Evolutionary conservation across 2,797 vertebrate genomes (phyloP).

Genomic region (Lagocephalus sceleratus): DNA sequence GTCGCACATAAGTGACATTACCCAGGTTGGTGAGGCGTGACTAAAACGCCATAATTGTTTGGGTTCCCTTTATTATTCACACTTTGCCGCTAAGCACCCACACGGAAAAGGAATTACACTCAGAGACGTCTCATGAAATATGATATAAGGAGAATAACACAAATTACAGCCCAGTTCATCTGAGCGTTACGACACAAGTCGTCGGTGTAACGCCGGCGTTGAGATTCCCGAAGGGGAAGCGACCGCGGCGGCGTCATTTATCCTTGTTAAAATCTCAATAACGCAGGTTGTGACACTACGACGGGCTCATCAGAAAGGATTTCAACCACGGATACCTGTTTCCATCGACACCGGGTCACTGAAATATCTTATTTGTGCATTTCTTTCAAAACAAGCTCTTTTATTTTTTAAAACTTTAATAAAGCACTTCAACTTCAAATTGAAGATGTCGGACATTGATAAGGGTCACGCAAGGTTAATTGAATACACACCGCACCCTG

Average conservation of each 20-base stretch:
- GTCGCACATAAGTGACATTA: conserved; percentile 64
- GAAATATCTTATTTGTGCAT: conserved; percentile 17
- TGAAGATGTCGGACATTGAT: conserved; percentile 26
- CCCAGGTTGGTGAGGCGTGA: conserved; percentile 42
- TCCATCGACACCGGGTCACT: no score
- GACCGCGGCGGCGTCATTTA: conserved; percentile 53
- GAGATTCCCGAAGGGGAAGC: conserved; percentile 19
- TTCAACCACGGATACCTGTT: not conserved
- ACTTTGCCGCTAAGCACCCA: conserved; percentile 49
- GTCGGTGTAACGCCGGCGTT: conserved; percentile 36
- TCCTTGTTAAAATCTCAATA: conserved; percentile 70
- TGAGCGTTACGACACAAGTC: conserved; percentile 48
- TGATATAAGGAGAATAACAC: conserved; percentile 53
- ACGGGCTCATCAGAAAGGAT: conserved; percentile 40
- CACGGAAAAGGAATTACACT: conserved; percentile 57
- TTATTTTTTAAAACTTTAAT: conserved; percentile 8
- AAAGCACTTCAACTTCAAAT: conserved; percentile 16
- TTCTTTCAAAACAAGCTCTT: conserved; percentile 17
- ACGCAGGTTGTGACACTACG: conserved; percentile 41
- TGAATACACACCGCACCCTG: conserved; percentile 25
- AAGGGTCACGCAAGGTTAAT: conserved; percentile 54
- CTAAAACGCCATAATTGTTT: conserved; percentile 72
- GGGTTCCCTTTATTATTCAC: conserved; percentile 61
- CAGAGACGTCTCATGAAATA: conserved; percentile 53
- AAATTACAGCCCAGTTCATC: conserved; percentile 53